Conservation (phyloP, 1,140 invertebrate genomes). For the Hetaerina americana region DNA sequence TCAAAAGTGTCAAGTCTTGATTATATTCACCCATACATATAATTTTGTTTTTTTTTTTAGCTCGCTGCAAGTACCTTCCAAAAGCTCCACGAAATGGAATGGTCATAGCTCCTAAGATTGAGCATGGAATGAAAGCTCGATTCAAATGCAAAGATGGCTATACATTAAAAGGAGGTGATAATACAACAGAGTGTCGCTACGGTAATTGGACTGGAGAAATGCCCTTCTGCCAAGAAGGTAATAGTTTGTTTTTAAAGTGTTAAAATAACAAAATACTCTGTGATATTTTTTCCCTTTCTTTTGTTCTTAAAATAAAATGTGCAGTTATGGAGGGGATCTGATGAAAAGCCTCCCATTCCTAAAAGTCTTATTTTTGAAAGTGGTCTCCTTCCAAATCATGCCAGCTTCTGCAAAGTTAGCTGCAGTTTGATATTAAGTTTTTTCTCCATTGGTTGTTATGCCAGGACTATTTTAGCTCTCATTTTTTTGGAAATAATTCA, state of each 20-base stretch:
- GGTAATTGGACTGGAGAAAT: slow-evolving; percentile 84
- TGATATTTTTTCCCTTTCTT: no score
- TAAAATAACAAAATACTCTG: neutral
- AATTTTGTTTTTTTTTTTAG: slow-evolving; percentile 28
- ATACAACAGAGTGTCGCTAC: slow-evolving; percentile 69
- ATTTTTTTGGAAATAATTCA: no score
- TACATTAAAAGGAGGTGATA: slow-evolving; percentile 53
- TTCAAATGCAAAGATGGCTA: slow-evolving; percentile 90
- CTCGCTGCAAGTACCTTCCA: slow-evolving; percentile 78
- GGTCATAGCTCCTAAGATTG: slow-evolving; percentile 90
- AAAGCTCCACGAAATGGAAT: slow-evolving; percentile 78
- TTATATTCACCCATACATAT: neutral
- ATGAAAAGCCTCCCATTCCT: no score
- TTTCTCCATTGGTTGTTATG: no score
- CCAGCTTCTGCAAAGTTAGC: no score
- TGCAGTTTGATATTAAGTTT: no score
- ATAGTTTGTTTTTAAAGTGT: slow-evolving; percentile 8
- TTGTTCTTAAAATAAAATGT: no score
- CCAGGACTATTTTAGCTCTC: no score
- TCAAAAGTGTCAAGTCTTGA: neutral
- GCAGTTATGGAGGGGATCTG: no score
- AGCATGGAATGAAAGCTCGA: slow-evolving; percentile 83
- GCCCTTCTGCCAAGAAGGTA: slow-evolving; percentile 73
- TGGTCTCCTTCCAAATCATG: no score
- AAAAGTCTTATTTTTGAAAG: no score